Percentiles rank a stretch among this genome's conserved stretches.
phyloP scores from a whole-genome alignment of 2,113 vertebrate species.

The Sminthopsis crassicaudata region DNA sequence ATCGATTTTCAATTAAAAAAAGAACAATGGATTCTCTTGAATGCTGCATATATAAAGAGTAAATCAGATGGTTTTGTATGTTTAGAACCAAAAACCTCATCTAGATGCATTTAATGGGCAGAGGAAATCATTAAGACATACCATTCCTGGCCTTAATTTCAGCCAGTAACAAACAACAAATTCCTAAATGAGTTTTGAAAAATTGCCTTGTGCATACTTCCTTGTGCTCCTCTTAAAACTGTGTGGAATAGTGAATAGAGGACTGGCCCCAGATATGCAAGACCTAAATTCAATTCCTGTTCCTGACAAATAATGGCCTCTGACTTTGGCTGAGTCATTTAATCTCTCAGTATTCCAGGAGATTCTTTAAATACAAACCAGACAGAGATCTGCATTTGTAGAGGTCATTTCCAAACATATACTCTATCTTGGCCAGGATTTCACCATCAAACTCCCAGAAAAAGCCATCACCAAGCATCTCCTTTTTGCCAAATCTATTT shows the following conservation, averaged over 20 bases:
- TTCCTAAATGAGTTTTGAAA: background rate
- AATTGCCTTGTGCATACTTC: slow-evolving; percentile 28
- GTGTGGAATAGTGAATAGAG: too few relatives aligned
- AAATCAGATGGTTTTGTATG: slow-evolving; percentile 25
- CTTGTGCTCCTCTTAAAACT: slow-evolving; percentile 35
- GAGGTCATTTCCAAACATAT: too few relatives aligned
- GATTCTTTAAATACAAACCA: background rate
- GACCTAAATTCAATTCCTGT: background rate
- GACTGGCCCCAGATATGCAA: background rate
- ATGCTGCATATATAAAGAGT: slow-evolving; percentile 70
- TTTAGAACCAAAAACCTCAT: slow-evolving; percentile 44
- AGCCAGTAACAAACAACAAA: slow-evolving; percentile 48
- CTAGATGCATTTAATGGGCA: slow-evolving; percentile 33
- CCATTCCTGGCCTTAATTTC: slow-evolving; percentile 44
- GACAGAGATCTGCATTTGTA: background rate
- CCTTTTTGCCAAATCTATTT: background rate
- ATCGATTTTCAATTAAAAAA: slow-evolving; percentile 70
- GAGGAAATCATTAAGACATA: background rate
- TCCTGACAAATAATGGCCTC: background rate
- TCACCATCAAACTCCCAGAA: background rate
- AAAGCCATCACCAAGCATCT: background rate
- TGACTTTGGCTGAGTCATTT: background rate
- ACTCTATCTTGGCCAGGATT: background rate
- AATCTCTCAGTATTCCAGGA: background rate
- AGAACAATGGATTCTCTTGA: slow-evolving; percentile 57